Conservation (phyloP, 2,113 vertebrate genomes). For the Ctenodactylus gundi region DNA sequence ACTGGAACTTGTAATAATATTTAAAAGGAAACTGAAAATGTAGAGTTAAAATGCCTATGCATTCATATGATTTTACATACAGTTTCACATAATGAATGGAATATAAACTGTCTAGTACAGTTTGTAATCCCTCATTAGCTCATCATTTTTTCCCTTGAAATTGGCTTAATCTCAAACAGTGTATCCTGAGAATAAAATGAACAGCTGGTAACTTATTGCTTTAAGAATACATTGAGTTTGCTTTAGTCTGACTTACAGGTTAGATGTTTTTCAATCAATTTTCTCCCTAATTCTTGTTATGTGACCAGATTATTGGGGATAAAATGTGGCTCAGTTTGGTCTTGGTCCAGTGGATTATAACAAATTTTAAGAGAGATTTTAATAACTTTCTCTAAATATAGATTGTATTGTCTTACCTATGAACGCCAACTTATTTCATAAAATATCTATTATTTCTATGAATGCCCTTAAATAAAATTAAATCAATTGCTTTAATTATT, state of each 20-base stretch:
- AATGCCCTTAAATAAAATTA: neutral
- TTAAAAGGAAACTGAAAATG: neutral
- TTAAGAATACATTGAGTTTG: conserved; percentile 39
- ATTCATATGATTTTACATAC: neutral
- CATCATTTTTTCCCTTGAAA: neutral
- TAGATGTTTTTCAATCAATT: conserved; percentile 27
- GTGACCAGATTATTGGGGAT: neutral
- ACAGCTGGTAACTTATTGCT: conserved; percentile 50
- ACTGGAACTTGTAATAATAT: neutral
- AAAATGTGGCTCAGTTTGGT: neutral
- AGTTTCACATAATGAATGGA: neutral
- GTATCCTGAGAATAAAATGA: conserved; percentile 25
- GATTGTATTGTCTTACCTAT: neutral
- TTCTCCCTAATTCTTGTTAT: neutral
- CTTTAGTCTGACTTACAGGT: conserved; percentile 6
- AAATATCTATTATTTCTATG: neutral
- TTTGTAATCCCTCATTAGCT: conserved; percentile 2
- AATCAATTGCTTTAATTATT: conserved; percentile 3
- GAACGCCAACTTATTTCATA: neutral
- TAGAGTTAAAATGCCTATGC: neutral
- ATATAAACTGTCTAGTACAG: neutral
- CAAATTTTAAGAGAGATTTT: neutral
- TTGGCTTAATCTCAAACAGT: neutral
- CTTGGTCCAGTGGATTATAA: neutral
- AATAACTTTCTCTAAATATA: neutral